These are phyloP conservation scores for Morus bassanus DNA, from an alignment of 2,797 vertebrate genomes.

Conservation along the genomic window DNA sequence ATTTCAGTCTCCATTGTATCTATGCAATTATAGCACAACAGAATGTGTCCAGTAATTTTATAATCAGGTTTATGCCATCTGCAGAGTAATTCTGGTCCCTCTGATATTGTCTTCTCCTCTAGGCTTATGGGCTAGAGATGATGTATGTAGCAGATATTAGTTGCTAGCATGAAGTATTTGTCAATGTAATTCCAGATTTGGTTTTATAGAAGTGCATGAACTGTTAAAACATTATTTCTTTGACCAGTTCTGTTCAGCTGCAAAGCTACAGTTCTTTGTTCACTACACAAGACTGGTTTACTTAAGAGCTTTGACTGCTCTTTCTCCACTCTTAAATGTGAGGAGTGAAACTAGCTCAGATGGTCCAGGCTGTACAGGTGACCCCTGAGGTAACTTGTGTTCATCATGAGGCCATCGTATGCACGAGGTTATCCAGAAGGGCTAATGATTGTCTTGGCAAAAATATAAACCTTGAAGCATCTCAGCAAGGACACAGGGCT, in stretches of 20 bases:
- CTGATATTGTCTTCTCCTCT: neutral
- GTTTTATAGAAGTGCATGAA: neutral
- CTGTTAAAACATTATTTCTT: neutral
- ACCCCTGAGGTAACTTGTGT: neutral
- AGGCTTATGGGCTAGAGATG: neutral
- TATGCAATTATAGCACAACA: neutral
- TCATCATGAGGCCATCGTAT: neutral
- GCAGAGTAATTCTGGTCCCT: neutral
- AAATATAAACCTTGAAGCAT: neutral
- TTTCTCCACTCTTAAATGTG: neutral
- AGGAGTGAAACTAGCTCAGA: neutral
- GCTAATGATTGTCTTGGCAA: neutral
- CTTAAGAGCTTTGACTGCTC: neutral
- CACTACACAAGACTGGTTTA: neutral
- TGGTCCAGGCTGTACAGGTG: neutral
- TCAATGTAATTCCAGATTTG: neutral
- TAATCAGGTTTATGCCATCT: neutral
- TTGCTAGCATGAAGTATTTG: neutral
- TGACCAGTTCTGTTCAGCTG: neutral
- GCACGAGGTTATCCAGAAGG: neutral
- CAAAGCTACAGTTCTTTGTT: neutral
- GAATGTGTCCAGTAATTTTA: neutral
- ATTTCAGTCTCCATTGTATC: neutral
- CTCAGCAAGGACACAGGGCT: neutral
- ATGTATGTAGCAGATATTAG: neutral